These are phyloP conservation scores for Lipophrys pholis DNA, from an alignment of 2,113 vertebrate genomes.

Conservation along the genomic window DNA sequence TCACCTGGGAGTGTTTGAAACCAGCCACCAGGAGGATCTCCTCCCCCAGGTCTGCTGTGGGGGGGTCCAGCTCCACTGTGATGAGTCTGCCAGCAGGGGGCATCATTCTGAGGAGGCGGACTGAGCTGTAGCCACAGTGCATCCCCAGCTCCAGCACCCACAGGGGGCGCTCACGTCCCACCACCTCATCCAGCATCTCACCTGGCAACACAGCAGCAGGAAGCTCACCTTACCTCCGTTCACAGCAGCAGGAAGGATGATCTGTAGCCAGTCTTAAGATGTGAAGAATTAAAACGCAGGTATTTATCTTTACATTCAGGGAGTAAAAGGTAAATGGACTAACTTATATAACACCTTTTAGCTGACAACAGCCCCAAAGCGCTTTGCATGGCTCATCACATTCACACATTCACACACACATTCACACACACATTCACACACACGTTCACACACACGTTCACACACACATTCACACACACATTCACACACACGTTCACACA, in stretches of 20 bases:
- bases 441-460: no score
- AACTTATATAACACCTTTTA: no score
- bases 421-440: no score
- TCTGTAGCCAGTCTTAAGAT: rapidly evolving
- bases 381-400: no score
- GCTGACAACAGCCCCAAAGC: no score
- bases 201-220: conserved; percentile 39
- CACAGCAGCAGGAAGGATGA: not conserved
- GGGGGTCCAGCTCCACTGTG: conserved; percentile 77
- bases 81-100: conserved; percentile 68
- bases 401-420: no score
- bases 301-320: no score
- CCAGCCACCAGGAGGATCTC: conserved; percentile 81
- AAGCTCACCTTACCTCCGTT: no score
- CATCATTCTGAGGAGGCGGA: conserved; percentile 74
- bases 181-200: conserved; percentile 66
- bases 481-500: no score
- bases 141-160: conserved; percentile 76
- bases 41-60: conserved; percentile 71
- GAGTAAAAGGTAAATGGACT: no score
- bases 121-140: conserved; percentile 77
- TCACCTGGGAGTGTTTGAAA: conserved; percentile 73
- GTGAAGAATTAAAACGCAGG: no score
- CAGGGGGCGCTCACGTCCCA: conserved; percentile 47
- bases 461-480: no score